Base-by-base conservation (phyloP, 2,797 vertebrate species). In the Coreius guichenoti region DNA sequence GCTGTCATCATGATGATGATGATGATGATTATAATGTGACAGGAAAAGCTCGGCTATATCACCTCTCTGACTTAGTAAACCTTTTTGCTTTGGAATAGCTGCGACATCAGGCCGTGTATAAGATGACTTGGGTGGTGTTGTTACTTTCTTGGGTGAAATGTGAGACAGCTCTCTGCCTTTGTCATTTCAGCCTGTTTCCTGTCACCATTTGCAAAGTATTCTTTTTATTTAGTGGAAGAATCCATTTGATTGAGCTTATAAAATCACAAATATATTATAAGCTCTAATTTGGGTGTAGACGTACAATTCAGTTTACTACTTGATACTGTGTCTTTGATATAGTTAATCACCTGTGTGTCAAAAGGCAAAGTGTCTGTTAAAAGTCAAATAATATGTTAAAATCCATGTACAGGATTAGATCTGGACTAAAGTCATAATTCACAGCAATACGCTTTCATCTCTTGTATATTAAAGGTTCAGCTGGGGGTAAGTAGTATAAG, bases 61-160 rank as follows among this genome's bases (percentile, higher is more conserved):
- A 51, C 61, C 74, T 75, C 70, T 58, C n/a, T 49, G 51, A 14
- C 67, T 36, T 74, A 17, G 16, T n/a, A 29, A 54, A 29, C 45
- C 29, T 47, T 49, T 58, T 61, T 23, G n/a, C 23, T 39, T 65
- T 39, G 77, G 79, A 58, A 65, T n/a, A 80, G 61, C 63, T 84
- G 54, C 56, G 51, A 86, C 70, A 80, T 56, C 63, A 51, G 82
- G 77, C 78, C n/a, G 45, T 61, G 31, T 51, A 8, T 67, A 79
- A 58, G 85, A 86, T 69, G 51, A 33, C 23, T 70, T 78, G 73
- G 49, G 82, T 54, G 72, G 47, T 84, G 79, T n/a, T 87, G 80
- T 58, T 51, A 47, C 8, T 78, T 31, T 79, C 70, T 12, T 23
- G 51, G 31, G 73, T 79, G 54, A 73, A 85, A 87, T 29, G 29